Evolutionary conservation across 2,113 vertebrate species (phyloP).

Genomic region (Propithecus coquereli): DNA sequence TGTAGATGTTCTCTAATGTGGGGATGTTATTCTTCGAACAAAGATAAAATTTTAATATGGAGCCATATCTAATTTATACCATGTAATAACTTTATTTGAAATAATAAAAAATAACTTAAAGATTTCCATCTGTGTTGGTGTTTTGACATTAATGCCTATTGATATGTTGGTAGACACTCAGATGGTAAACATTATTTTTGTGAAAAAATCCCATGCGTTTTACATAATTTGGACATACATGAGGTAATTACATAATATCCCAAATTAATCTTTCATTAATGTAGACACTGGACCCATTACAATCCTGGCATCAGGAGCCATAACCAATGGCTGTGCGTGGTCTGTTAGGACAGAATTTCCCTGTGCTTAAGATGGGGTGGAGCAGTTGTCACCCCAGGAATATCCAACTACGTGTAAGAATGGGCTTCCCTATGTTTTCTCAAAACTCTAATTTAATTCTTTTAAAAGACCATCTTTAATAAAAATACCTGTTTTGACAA

Average conservation of each 20-base stretch:
- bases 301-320: neutral
- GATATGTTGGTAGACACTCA: neutral
- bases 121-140: neutral
- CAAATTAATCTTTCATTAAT: neutral
- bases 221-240: slow-evolving; percentile 3
- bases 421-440: neutral
- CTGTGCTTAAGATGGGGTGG: neutral
- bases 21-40: slow-evolving; percentile 35
- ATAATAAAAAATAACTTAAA: neutral
- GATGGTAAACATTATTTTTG: neutral
- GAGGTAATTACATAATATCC: neutral
- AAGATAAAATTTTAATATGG: slow-evolving; percentile 30
- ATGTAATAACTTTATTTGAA: slow-evolving; percentile 26
- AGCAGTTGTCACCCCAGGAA: rapidly evolving
- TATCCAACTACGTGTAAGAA: neutral
- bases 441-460: neutral
- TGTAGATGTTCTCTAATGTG: slow-evolving; percentile 3
- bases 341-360: neutral
- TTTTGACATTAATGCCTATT: neutral
- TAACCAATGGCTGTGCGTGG: neutral
- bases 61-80: neutral
- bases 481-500: neutral
- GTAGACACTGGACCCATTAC: neutral
- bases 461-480: neutral
- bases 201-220: neutral